phyloP scores from a whole-genome alignment of 2,888 invertebrate genomes.

The Acanthoscelides obtectus region DNA sequence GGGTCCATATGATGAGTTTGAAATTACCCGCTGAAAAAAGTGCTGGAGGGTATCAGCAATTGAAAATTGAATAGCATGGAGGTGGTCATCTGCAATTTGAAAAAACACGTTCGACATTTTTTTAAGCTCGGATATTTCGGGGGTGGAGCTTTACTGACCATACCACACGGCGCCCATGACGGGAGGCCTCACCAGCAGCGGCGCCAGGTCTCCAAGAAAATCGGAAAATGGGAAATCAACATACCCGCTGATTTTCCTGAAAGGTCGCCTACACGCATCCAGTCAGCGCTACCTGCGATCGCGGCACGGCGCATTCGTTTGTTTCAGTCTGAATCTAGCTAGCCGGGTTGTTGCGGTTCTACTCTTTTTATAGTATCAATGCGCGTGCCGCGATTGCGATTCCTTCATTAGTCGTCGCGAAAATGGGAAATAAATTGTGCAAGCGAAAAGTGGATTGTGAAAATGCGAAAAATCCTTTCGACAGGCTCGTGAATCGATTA shows the following conservation, averaged over 20 bases:
- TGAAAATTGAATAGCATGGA: too few relatives aligned
- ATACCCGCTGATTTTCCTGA: background rate
- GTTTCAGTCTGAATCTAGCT: background rate
- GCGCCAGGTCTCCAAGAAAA: background rate
- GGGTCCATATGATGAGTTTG: too few relatives aligned
- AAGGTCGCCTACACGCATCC: background rate
- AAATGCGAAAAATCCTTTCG: constrained; percentile 34
- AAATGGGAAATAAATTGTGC: constrained; percentile 45
- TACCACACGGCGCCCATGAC: background rate
- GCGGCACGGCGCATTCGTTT: background rate
- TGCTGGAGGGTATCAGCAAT: too few relatives aligned
- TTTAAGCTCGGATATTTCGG: too few relatives aligned
- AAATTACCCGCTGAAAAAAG: too few relatives aligned
- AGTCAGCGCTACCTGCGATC: background rate
- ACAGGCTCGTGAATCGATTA: constrained; percentile 42
- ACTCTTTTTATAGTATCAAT: constrained; percentile 9
- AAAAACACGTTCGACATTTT: too few relatives aligned
- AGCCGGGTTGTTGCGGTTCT: constrained; percentile 12
- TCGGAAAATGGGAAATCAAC: background rate
- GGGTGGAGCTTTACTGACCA: too few relatives aligned
- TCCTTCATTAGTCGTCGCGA: background rate
- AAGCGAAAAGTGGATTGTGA: constrained; percentile 41
- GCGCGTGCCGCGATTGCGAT: background rate
- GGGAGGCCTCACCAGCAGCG: background rate
- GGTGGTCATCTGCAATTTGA: too few relatives aligned